Percentiles rank a stretch among this genome's conserved stretches.
These are phyloP conservation scores for Lepus townsendii DNA, from an alignment of 2,797 vertebrate genomes.

Conservation along the genomic window DNA sequence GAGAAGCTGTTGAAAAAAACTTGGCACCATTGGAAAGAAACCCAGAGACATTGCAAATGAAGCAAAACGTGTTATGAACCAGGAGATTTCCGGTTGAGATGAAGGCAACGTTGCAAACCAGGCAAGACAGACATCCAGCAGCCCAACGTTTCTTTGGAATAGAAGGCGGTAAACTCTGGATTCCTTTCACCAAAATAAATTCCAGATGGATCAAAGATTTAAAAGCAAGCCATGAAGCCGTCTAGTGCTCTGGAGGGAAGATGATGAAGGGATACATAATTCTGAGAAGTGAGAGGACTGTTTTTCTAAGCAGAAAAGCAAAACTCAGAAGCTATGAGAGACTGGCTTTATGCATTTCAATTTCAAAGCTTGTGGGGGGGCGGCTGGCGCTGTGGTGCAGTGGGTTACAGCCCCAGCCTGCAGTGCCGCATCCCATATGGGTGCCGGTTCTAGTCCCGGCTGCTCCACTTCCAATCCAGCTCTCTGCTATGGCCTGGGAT, in stretches of 20 bases:
- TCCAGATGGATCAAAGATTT: not conserved
- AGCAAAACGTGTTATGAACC: too few species aligned
- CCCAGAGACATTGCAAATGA: not conserved
- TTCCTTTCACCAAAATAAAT: not conserved
- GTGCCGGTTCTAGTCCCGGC: too few species aligned
- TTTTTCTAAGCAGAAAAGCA: not conserved
- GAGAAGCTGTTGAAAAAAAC: not conserved
- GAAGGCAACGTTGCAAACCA: not conserved
- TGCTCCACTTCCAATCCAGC: too few species aligned
- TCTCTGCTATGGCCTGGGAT: too few species aligned
- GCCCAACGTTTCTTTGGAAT: not conserved
- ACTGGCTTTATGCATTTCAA: not conserved
- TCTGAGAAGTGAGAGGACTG: not conserved
- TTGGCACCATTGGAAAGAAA: not conserved
- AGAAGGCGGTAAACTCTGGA: not conserved
- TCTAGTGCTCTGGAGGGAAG: not conserved
- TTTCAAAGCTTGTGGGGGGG: not conserved
- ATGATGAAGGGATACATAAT: too few species aligned
- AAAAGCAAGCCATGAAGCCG: not conserved
- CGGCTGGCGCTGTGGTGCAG: too few species aligned
- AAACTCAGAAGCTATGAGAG: not conserved
- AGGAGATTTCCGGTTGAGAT: not conserved
- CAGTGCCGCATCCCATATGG: too few species aligned
- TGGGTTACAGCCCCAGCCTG: too few species aligned
- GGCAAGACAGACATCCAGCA: not conserved